These are phyloP conservation scores for Globodera rostochiensis DNA, from an alignment of 1,140 invertebrate genomes.

Conservation along the genomic window DNA sequence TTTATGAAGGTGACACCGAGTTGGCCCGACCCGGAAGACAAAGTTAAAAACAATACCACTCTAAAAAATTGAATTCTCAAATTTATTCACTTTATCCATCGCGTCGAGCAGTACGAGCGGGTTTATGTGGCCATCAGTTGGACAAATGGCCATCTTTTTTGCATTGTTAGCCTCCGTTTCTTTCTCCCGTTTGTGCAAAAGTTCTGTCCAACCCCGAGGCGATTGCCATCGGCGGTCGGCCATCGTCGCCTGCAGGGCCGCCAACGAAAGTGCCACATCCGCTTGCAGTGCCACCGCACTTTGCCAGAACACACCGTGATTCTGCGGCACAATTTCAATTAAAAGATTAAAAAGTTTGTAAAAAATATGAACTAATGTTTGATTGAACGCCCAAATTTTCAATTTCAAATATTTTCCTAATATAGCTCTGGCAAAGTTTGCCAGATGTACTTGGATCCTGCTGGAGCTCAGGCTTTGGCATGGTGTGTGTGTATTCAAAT, in stretches of 20 bases:
- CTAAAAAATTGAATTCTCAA: not conserved
- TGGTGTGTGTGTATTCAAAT: too few species aligned
- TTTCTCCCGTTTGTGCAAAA: constrained; percentile 69
- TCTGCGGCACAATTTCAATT: constrained; percentile 65
- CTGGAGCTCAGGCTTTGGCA: too few species aligned
- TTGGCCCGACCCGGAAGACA: too few species aligned
- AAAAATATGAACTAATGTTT: too few species aligned
- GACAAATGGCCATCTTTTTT: constrained; percentile 69
- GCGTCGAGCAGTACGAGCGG: constrained; percentile 71
- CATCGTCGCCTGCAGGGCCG: constrained; percentile 66
- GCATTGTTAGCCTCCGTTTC: constrained; percentile 70
- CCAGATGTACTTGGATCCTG: too few species aligned
- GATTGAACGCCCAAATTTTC: too few species aligned
- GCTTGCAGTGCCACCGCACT: constrained; percentile 70
- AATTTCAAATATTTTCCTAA: too few species aligned
- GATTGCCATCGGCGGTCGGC: constrained; percentile 61
- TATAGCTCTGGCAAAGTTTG: too few species aligned
- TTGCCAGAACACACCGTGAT: constrained; percentile 74
- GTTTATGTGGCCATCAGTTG: constrained; percentile 71
- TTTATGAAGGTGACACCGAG: too few species aligned
- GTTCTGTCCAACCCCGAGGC: constrained; percentile 70
- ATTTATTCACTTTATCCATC: constrained; percentile 68
- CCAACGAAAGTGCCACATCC: constrained; percentile 72
- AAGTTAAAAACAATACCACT: not conserved
- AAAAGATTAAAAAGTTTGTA: too few species aligned